Percentiles rank a stretch among this genome's conserved stretches.
Conservation (phyloP, 1,140 invertebrate genomes). For the Scaptomyza montana region DNA sequence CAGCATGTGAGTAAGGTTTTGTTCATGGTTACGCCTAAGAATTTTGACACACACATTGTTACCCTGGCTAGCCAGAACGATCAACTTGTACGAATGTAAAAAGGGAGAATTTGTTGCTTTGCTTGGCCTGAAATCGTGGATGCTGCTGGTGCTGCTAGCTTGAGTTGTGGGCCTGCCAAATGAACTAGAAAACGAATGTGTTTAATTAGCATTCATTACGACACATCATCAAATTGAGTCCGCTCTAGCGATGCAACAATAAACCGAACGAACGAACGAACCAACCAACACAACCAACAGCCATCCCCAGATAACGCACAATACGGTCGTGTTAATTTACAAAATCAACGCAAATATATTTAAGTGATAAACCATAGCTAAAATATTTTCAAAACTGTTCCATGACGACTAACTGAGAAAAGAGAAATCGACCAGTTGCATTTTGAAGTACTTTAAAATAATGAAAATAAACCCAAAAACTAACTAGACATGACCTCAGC, state of each 20-base stretch:
- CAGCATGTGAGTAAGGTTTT: slow-evolving; percentile 40
- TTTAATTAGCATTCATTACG: slow-evolving; percentile 83
- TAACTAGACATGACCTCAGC: slow-evolving; percentile 3
- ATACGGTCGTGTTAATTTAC: slow-evolving; percentile 64
- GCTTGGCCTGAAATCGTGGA: slow-evolving; percentile 23
- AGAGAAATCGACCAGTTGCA: slow-evolving; percentile 42
- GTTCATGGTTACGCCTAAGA: slow-evolving; percentile 68
- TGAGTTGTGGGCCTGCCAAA: slow-evolving; percentile 35
- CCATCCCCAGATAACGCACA: slow-evolving; percentile 40
- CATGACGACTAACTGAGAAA: slow-evolving; percentile 62
- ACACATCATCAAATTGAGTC: slow-evolving; percentile 76
- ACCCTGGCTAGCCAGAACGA: not conserved
- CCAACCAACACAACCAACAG: not conserved
- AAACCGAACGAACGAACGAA: slow-evolving; percentile 38
- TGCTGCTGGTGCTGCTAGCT: slow-evolving; percentile 33
- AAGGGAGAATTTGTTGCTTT: slow-evolving; percentile 15
- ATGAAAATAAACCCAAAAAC: not conserved
- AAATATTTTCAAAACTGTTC: slow-evolving; percentile 70
- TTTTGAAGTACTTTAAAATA: slow-evolving; percentile 40
- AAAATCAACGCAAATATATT: slow-evolving; percentile 78
- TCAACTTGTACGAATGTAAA: slow-evolving; percentile 26
- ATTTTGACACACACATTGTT: slow-evolving; percentile 75
- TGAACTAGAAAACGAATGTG: slow-evolving; percentile 83
- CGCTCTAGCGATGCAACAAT: slow-evolving; percentile 62
- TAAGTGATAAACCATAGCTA: slow-evolving; percentile 62